Evolutionary conservation across 2,113 vertebrate species (phyloP).

Genomic region (Cyanistes caeruleus): DNA sequence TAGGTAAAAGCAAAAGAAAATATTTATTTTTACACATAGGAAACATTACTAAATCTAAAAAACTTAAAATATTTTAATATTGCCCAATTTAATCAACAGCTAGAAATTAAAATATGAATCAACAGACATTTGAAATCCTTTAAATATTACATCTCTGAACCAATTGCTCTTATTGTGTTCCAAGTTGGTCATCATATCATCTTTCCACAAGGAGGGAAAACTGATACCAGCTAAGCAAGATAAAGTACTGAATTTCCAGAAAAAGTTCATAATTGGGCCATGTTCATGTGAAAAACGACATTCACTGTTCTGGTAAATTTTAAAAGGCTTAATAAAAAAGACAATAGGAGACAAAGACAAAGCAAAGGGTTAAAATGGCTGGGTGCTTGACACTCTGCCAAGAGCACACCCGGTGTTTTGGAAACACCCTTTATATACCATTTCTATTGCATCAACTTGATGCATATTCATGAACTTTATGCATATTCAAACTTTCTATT

Average conservation of each 20-base stretch:
- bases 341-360: no score
- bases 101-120: slow-evolving; percentile 50
- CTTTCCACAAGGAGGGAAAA: not conserved
- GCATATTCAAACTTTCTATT: no score
- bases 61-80: slow-evolving; percentile 30
- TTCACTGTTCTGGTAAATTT: no score
- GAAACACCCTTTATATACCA: no score
- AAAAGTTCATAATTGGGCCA: not conserved
- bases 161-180: not conserved
- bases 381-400: no score
- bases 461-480: no score
- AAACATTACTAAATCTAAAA: slow-evolving; percentile 47
- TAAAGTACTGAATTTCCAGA: not conserved
- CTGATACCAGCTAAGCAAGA: not conserved
- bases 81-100: slow-evolving; percentile 40
- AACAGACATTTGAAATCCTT: slow-evolving; percentile 1
- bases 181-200: not conserved
- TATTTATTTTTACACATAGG: slow-evolving; percentile 48
- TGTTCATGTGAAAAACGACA: no score
- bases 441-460: no score
- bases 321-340: no score
- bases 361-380: no score
- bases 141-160: not conserved
- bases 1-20: slow-evolving; percentile 11
- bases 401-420: no score